Evolutionary conservation across 2,797 vertebrate genomes (phyloP).

Genomic region (Threskiornis aethiopicus): DNA sequence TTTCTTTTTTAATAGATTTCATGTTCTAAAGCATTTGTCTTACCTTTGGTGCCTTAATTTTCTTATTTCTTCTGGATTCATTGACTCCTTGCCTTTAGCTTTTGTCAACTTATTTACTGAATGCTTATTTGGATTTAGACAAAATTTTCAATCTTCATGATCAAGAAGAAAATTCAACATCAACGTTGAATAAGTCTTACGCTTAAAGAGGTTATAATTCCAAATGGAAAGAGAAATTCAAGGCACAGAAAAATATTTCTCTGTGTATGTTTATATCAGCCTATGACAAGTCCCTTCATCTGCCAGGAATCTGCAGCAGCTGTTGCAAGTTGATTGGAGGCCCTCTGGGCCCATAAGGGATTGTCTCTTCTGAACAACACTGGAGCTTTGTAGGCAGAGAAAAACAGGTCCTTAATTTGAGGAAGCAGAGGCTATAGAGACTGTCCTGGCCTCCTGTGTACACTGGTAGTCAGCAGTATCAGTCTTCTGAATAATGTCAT

Average conservation of each 20-base stretch:
- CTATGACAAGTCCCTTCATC: background rate
- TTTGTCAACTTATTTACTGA: background rate
- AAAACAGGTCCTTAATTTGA: background rate
- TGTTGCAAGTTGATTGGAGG: background rate
- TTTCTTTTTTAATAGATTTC: background rate
- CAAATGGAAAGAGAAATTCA: background rate
- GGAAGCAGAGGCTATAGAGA: background rate
- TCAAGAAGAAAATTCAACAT: background rate
- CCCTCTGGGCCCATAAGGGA: background rate
- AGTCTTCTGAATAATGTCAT: background rate
- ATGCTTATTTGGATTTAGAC: background rate
- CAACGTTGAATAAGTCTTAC: background rate
- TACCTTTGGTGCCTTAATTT: background rate
- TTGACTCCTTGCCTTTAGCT: background rate
- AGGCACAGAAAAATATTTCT: background rate
- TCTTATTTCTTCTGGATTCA: background rate
- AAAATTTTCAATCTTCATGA: background rate
- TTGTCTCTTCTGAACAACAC: background rate
- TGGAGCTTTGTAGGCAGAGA: background rate
- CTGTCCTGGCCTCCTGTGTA: background rate
- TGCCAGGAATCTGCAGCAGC: background rate
- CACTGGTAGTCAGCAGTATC: background rate
- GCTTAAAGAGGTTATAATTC: background rate
- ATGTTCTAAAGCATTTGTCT: background rate
- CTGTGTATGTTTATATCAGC: background rate